Conservation (phyloP, 2,797 vertebrate genomes). For the Scolopax bukidnonensis region DNA sequence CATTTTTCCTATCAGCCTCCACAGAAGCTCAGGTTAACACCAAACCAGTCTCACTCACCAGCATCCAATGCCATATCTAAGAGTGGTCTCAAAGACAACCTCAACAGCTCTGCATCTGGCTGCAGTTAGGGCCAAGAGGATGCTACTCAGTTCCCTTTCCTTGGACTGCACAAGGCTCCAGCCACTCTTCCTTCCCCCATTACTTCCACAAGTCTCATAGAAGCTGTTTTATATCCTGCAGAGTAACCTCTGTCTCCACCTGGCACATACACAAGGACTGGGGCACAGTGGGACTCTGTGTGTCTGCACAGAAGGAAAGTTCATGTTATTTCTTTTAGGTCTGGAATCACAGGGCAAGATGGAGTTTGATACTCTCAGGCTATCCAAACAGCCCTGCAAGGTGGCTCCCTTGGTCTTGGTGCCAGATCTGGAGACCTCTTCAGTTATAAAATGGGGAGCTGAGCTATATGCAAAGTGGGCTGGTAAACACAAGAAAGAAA, state of each 20-base stretch:
- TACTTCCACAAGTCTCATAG: neutral
- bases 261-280: neutral
- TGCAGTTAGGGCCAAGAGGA: neutral
- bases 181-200: neutral
- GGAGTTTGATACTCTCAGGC: neutral
- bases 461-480: neutral
- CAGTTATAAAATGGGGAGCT: neutral
- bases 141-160: neutral
- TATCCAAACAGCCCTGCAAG: rapidly evolving
- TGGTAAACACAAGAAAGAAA: neutral
- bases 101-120: neutral
- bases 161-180: rapidly evolving
- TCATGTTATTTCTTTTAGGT: neutral
- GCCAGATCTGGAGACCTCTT: neutral
- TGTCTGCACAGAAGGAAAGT: neutral
- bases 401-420: neutral
- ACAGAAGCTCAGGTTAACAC: neutral
- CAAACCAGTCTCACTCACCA: neutral
- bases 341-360: neutral
- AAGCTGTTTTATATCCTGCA: neutral
- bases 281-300: neutral
- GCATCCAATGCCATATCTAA: neutral
- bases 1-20: neutral
- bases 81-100: neutral
- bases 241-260: neutral